These are phyloP conservation scores for Heterotis niloticus DNA, from an alignment of 2,113 vertebrate species.

Conservation along the genomic window DNA sequence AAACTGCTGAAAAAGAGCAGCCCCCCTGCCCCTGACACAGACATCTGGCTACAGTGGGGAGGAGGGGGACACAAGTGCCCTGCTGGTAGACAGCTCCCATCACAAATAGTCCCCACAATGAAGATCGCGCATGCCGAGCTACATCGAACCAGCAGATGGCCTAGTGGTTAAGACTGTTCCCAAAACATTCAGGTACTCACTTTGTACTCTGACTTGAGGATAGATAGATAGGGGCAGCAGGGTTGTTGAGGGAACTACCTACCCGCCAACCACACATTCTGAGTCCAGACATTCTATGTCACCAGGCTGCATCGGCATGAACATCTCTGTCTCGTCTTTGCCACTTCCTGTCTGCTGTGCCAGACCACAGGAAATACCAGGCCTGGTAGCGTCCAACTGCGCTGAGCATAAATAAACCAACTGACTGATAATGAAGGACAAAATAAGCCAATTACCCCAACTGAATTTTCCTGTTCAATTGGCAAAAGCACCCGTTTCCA, in stretches of 20 bases:
- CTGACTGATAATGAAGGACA: slow-evolving; percentile 16
- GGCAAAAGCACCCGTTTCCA: slow-evolving; percentile 6
- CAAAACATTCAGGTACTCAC: too few species aligned
- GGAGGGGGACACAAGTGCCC: not conserved
- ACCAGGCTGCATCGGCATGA: too few species aligned
- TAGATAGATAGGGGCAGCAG: too few species aligned
- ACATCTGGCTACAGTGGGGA: too few species aligned
- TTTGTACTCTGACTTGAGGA: too few species aligned
- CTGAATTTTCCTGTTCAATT: slow-evolving; percentile 23
- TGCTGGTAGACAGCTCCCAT: not conserved
- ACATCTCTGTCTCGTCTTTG: slow-evolving; percentile 2
- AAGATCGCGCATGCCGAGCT: too few species aligned
- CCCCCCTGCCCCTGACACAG: not conserved
- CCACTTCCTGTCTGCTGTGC: slow-evolving; percentile 1
- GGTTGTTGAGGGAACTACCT: too few species aligned
- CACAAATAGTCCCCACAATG: too few species aligned
- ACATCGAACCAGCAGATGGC: too few species aligned
- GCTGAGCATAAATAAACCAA: not conserved
- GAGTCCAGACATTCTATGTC: not conserved
- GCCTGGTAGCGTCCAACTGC: not conserved
- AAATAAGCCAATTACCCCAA: slow-evolving; percentile 17
- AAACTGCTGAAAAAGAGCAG: not conserved
- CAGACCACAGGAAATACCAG: not conserved
- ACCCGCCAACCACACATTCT: not conserved
- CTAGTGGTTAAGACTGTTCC: too few species aligned